A percentile compares a stretch with the other conserved stretches of the same genome.
These are phyloP conservation scores for Molothrus aeneus DNA, from an alignment of 2,797 vertebrate genomes.

Conservation along the genomic window DNA sequence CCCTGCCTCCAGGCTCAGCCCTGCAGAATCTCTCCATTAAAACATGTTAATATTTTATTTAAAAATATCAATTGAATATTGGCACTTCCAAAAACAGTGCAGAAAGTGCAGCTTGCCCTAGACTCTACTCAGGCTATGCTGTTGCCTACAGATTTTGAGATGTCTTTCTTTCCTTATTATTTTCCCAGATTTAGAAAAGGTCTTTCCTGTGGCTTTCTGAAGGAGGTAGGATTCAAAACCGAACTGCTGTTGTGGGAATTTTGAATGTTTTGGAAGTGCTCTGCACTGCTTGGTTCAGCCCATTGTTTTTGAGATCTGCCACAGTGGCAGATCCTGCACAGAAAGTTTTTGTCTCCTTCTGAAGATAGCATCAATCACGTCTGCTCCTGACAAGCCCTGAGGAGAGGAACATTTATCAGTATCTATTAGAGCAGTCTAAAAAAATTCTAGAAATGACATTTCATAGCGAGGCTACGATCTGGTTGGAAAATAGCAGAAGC, in stretches of 20 bases:
- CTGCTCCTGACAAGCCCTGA: slow-evolving; percentile 65
- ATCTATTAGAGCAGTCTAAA: slow-evolving; percentile 64
- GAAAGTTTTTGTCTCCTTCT: slow-evolving; percentile 63
- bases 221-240: slow-evolving; percentile 33
- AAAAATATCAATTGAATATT: not conserved
- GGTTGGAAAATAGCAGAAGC: slow-evolving; percentile 57
- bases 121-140: not conserved
- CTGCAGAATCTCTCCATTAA: not conserved
- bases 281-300: slow-evolving; percentile 27
- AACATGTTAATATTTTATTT: not conserved
- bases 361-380: slow-evolving; percentile 74
- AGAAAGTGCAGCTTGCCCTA: not conserved
- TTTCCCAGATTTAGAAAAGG: not conserved
- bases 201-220: not conserved
- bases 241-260: slow-evolving; percentile 8
- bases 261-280: not conserved
- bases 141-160: not conserved
- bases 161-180: not conserved
- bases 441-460: slow-evolving; percentile 12
- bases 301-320: slow-evolving; percentile 65
- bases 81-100: not conserved
- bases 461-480: slow-evolving; percentile 24
- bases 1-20: not conserved
- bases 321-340: slow-evolving; percentile 49
- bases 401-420: slow-evolving; percentile 70